Evolutionary conservation across 2,888 invertebrate species (phyloP).

Genomic region (Resseliella maxima): DNA sequence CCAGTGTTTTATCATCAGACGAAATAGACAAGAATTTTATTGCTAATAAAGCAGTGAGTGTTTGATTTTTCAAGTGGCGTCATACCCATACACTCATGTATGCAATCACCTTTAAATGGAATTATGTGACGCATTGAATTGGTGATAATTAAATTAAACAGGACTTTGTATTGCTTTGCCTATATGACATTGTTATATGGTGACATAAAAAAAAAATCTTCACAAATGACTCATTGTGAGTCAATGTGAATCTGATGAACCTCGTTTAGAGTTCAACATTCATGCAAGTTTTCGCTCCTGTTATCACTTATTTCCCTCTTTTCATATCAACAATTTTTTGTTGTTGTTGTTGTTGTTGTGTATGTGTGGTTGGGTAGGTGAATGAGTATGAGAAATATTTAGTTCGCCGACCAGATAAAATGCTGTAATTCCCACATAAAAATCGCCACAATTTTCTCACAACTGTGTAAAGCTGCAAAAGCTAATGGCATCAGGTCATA

Average conservation of each 20-base stretch:
- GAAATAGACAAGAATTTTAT: slow-evolving; percentile 41
- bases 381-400: no score
- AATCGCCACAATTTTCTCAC: background rate
- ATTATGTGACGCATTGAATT: background rate
- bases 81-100: background rate
- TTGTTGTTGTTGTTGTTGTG: background rate
- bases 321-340: background rate
- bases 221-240: background rate
- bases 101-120: background rate
- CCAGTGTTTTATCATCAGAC: background rate
- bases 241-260: slow-evolving; percentile 41
- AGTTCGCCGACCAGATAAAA: background rate
- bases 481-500: slow-evolving; percentile 46
- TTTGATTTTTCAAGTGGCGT: slow-evolving; percentile 45
- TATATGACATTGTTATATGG: background rate
- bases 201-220: background rate
- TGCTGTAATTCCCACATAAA: slow-evolving; percentile 4
- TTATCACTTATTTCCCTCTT: background rate
- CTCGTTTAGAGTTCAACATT: background rate
- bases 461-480: background rate
- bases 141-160: slow-evolving; percentile 33
- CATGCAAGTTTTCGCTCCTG: background rate
- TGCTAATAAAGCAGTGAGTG: slow-evolving; percentile 35
- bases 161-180: background rate
- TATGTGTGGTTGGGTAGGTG: background rate